A percentile compares a stretch with the other conserved stretches of the same genome.
Evolutionary conservation across 1,140 invertebrate genomes (phyloP).

Genomic region (Pollicipes pollicipes): DNA sequence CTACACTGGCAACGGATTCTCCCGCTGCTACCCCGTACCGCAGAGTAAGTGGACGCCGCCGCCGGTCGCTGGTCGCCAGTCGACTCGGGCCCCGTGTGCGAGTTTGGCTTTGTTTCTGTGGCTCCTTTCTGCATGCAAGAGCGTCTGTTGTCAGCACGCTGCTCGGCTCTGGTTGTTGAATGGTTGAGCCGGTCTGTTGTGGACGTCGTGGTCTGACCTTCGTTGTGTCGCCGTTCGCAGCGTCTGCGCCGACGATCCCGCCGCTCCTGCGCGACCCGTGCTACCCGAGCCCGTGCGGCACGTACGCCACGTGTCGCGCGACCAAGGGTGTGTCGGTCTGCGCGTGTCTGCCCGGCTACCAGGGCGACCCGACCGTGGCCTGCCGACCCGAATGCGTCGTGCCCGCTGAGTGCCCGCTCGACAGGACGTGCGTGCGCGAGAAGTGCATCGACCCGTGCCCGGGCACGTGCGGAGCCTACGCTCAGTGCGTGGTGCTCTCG

Average conservation of each 20-base stretch:
- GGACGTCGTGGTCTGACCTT: too few species aligned
- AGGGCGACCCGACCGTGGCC: conserved; percentile 60
- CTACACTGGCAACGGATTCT: conserved; percentile 55
- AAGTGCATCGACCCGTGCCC: conserved; percentile 22
- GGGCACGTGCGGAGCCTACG: conserved; percentile 31
- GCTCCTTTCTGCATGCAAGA: too few species aligned
- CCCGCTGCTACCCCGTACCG: conserved; percentile 31
- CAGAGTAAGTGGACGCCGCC: too few species aligned
- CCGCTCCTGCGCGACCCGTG: conserved; percentile 17
- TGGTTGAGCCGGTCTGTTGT: too few species aligned
- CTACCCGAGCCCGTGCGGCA: conserved; percentile 18
- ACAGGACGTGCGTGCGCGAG: conserved; percentile 21
- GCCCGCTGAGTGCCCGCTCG: conserved; percentile 22
- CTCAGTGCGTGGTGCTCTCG: conserved; percentile 18
- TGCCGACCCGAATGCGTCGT: conserved; percentile 30
- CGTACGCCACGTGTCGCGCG: conserved; percentile 30
- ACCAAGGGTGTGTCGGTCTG: conserved; percentile 8
- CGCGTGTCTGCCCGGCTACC: conserved; percentile 39
- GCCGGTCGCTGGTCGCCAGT: too few species aligned
- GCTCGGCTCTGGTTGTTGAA: too few species aligned
- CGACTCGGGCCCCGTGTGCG: too few species aligned
- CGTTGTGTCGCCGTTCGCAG: too few species aligned
- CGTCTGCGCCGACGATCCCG: too few species aligned
- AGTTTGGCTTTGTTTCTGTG: too few species aligned
- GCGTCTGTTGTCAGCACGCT: too few species aligned